A percentile compares a stretch with the other conserved stretches of the same genome.
Evolutionary conservation across 2,797 vertebrate species (phyloP).

Genomic region (Characodon lateralis): DNA sequence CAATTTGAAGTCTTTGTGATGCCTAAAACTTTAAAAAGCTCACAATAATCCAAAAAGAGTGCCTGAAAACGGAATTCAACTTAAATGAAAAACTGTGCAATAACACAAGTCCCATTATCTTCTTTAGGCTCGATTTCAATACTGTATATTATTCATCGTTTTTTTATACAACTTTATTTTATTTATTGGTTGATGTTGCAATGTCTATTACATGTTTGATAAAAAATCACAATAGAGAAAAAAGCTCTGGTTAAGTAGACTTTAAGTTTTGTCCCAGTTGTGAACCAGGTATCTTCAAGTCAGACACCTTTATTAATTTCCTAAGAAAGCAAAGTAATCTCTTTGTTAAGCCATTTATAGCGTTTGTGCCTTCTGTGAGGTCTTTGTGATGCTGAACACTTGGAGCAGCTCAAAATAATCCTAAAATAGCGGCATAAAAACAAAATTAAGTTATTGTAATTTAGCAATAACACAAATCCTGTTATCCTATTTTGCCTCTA

Average conservation of each 20-base stretch:
- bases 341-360: not conserved
- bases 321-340: slow-evolving; percentile 3
- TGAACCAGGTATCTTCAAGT: not conserved
- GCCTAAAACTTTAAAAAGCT: not conserved
- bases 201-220: not conserved
- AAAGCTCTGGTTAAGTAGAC: not conserved
- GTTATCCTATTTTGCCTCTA: slow-evolving; percentile 21
- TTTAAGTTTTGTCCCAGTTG: not conserved
- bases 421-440: slow-evolving; percentile 18
- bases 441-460: slow-evolving; percentile 21
- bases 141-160: not conserved
- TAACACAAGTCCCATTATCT: not conserved
- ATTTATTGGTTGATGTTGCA: not conserved
- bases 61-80: not conserved
- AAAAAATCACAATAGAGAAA: not conserved
- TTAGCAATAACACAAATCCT: slow-evolving; percentile 1
- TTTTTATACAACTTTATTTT: not conserved
- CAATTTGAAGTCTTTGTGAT: not conserved
- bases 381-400: slow-evolving; percentile 16
- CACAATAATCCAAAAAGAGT: not conserved
- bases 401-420: slow-evolving; percentile 21
- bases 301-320: not conserved
- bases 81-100: not conserved
- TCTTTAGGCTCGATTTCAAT: not conserved
- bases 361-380: not conserved